Evolutionary conservation across 1,140 invertebrate species (phyloP).

Genomic region (Caerostris darwini): DNA sequence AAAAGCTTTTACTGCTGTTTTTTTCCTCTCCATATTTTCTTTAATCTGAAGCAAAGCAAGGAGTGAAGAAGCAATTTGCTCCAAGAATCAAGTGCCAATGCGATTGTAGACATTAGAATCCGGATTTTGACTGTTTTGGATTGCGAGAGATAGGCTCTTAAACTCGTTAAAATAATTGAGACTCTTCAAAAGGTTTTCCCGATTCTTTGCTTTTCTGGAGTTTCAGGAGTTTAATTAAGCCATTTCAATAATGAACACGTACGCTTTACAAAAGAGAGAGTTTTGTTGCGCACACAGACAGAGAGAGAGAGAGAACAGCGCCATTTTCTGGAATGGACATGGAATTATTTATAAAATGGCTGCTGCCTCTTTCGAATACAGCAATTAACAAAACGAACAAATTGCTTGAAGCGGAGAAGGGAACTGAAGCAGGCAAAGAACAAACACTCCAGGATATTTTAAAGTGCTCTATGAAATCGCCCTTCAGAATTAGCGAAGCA

Average conservation of each 20-base stretch:
- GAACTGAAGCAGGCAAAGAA: not conserved
- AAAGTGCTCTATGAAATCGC: slow-evolving; percentile 71
- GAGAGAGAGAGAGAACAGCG: not conserved
- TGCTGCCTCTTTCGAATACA: slow-evolving; percentile 38
- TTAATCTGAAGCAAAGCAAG: too few relatives aligned
- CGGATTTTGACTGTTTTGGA: not conserved
- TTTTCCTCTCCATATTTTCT: not conserved
- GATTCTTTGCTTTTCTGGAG: slow-evolving; percentile 26
- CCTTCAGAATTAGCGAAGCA: not conserved
- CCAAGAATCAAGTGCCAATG: slow-evolving; percentile 2
- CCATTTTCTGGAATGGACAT: slow-evolving; percentile 37
- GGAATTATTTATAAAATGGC: slow-evolving; percentile 67
- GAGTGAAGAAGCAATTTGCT: not conserved
- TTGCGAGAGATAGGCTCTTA: not conserved
- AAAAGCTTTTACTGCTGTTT: not conserved
- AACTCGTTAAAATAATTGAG: slow-evolving; percentile 68
- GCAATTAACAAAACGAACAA: slow-evolving; percentile 65
- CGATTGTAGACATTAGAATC: slow-evolving; percentile 36
- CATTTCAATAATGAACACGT: slow-evolving; percentile 54
- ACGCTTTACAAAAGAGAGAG: slow-evolving; percentile 5
- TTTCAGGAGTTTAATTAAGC: slow-evolving; percentile 19
- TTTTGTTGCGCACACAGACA: not conserved
- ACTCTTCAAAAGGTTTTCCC: slow-evolving; percentile 24
- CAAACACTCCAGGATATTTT: slow-evolving; percentile 57
- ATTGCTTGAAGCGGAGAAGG: not conserved